Conservation (phyloP, 1,140 invertebrate genomes). For the Linepithema humile region DNA sequence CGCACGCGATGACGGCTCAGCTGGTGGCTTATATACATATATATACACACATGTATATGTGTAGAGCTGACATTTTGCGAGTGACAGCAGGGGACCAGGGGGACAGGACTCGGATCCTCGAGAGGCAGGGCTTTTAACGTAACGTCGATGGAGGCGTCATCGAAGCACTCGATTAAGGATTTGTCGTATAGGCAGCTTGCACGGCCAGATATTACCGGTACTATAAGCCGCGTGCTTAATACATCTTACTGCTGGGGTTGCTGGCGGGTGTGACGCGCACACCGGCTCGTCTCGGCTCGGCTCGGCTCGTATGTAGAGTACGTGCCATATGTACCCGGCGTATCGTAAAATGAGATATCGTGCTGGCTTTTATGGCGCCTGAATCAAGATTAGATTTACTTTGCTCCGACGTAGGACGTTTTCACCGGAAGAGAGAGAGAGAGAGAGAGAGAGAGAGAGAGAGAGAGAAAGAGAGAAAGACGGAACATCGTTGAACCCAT, state of each 20-base stretch:
- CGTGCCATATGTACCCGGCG: slow-evolving; percentile 72
- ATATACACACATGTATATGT: too few relatives aligned
- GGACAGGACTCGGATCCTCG: slow-evolving; percentile 33
- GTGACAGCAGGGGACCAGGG: neutral
- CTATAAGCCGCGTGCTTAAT: slow-evolving; percentile 62
- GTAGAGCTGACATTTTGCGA: slow-evolving; percentile 24
- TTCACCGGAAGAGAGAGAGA: slow-evolving; percentile 29
- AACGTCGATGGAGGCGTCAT: slow-evolving; percentile 36
- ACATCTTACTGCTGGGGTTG: slow-evolving; percentile 43
- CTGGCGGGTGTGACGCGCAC: neutral
- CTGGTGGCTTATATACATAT: neutral
- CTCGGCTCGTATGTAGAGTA: slow-evolving; percentile 50
- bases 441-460: slow-evolving; percentile 1
- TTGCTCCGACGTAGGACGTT: slow-evolving; percentile 67
- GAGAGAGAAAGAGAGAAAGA: slow-evolving; percentile 3
- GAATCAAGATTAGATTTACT: slow-evolving; percentile 83
- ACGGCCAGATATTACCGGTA: slow-evolving; percentile 52
- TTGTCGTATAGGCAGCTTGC: slow-evolving; percentile 22
- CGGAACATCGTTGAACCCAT: slow-evolving; percentile 34
- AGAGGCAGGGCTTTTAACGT: slow-evolving; percentile 51
- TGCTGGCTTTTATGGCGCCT: slow-evolving; percentile 77
- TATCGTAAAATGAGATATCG: slow-evolving; percentile 82
- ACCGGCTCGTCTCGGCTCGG: neutral
- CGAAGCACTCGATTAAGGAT: slow-evolving; percentile 67
- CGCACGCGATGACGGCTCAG: neutral